These are phyloP conservation scores for Podotricha telesiphe DNA, from an alignment of 2,888 invertebrate genomes.

Conservation along the genomic window DNA sequence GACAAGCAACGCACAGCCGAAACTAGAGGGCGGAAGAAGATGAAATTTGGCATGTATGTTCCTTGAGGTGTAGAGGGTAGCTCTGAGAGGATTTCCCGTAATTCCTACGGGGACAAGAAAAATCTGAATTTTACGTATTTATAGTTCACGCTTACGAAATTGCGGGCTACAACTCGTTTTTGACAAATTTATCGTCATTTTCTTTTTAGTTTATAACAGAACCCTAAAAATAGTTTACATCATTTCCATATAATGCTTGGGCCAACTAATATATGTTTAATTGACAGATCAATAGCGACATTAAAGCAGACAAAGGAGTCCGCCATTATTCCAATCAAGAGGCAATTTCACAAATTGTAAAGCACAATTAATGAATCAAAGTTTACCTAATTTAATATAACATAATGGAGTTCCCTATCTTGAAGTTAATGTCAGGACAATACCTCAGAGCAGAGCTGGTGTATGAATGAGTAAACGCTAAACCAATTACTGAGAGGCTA, in stretches of 20 bases:
- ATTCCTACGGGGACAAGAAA: too few relatives aligned
- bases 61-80: too few relatives aligned
- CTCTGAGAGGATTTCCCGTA: too few relatives aligned
- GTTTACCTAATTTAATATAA: conserved; percentile 53
- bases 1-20: too few relatives aligned
- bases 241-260: not conserved
- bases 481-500: conserved; percentile 54
- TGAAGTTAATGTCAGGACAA: conserved; percentile 48
- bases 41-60: too few relatives aligned
- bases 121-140: too few relatives aligned
- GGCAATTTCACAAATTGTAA: conserved; percentile 38
- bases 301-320: conserved; percentile 31
- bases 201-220: not conserved
- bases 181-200: too few relatives aligned
- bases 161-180: too few relatives aligned
- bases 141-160: too few relatives aligned
- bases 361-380: conserved; percentile 48
- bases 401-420: conserved; percentile 44
- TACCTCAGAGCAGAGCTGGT: conserved; percentile 47
- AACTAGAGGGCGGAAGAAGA: too few relatives aligned
- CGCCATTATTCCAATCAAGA: conserved; percentile 38
- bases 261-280: conserved; percentile 35
- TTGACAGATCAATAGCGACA: conserved; percentile 33
- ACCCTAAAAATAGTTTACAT: not conserved
- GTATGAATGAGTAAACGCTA: conserved; percentile 55